Evolutionary conservation across 1,140 invertebrate species (phyloP).

Genomic region (Ganaspis sp.): DNA sequence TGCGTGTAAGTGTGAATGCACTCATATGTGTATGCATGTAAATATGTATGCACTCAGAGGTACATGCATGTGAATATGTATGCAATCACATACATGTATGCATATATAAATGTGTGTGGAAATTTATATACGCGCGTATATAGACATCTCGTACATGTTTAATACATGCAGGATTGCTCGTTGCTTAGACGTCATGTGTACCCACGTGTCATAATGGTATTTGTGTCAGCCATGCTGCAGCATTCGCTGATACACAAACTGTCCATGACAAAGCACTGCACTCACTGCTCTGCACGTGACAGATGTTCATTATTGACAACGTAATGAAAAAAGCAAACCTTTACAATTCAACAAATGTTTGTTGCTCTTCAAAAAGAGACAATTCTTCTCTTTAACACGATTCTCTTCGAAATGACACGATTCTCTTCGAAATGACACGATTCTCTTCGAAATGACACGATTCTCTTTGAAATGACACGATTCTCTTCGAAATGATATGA

Average conservation of each 20-base stretch:
- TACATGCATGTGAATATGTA: too few species aligned
- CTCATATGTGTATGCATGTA: too few species aligned
- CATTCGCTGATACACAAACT: conserved; percentile 15
- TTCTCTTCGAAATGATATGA: too few species aligned
- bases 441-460: too few species aligned
- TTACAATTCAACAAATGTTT: not conserved
- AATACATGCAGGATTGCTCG: not conserved
- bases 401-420: too few species aligned
- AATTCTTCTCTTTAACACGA: too few species aligned
- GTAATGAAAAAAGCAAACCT: not conserved
- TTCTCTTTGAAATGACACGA: too few species aligned
- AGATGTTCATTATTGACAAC: conserved; percentile 12
- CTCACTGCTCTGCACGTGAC: conserved; percentile 6
- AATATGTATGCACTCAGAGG: too few species aligned
- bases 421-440: too few species aligned
- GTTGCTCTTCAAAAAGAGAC: not conserved
- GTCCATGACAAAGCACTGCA: conserved; percentile 17
- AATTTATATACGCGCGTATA: not conserved
- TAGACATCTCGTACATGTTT: not conserved
- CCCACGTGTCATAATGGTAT: not conserved
- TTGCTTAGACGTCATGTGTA: not conserved
- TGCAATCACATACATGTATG: too few species aligned
- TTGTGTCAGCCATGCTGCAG: conserved; percentile 24
- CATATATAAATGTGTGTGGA: too few species aligned
- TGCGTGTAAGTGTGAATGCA: too few species aligned